These are phyloP conservation scores for Pelodiscus sinensis DNA, from an alignment of 2,113 vertebrate genomes.

Conservation along the genomic window DNA sequence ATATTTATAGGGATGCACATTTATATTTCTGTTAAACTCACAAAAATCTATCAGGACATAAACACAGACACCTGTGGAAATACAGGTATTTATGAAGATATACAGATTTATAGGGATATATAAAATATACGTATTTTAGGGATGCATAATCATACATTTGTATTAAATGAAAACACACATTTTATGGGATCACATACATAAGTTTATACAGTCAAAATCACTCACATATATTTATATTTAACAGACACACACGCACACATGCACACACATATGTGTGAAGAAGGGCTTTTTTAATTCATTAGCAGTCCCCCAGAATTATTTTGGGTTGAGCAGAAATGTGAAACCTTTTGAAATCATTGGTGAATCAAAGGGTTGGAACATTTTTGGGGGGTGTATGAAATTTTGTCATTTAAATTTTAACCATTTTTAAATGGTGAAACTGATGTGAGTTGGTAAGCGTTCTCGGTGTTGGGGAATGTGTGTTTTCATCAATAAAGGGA, in stretches of 20 bases:
- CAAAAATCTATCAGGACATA: rapidly evolving
- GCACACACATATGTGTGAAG: no score
- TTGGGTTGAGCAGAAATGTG: no score
- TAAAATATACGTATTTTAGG: neutral
- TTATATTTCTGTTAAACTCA: neutral
- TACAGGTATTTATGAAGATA: neutral
- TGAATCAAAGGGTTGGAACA: no score
- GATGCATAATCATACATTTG: rapidly evolving
- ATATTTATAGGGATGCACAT: neutral
- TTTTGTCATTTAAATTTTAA: neutral
- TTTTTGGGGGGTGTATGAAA: no score
- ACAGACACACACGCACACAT: neutral
- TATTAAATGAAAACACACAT: neutral
- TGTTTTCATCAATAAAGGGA: neutral
- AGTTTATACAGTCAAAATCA: neutral
- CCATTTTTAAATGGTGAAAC: no score
- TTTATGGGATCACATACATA: rapidly evolving
- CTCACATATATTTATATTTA: neutral
- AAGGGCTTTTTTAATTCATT: no score
- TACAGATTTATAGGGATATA: neutral
- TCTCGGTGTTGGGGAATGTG: neutral
- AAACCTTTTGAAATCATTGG: no score
- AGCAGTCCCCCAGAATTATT: no score
- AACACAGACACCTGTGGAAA: neutral
- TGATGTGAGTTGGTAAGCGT: no score